Evolutionary conservation across 2,888 invertebrate genomes (phyloP).

Genomic region (Autographa gamma): DNA sequence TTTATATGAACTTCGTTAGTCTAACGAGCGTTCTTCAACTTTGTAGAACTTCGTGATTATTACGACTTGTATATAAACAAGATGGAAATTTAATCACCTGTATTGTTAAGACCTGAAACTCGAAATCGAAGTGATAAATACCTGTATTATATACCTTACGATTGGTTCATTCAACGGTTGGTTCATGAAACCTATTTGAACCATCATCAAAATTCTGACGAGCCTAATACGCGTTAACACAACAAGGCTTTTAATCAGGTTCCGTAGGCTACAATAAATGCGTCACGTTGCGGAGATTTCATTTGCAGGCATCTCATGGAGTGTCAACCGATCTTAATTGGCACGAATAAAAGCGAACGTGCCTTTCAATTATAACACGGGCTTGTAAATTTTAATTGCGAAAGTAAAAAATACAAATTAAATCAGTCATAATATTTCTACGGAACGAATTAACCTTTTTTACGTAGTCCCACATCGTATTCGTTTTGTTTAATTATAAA

Average conservation of each 20-base stretch:
- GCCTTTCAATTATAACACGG: slow-evolving; percentile 41
- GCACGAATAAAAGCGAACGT: slow-evolving; percentile 44
- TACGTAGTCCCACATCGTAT: slow-evolving; percentile 10
- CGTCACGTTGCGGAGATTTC: slow-evolving; percentile 23
- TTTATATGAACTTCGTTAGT: slow-evolving; percentile 27
- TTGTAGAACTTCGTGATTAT: slow-evolving; percentile 17
- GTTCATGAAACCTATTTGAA: neutral
- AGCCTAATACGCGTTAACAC: neutral
- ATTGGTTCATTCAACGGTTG: too few species aligned
- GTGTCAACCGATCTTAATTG: slow-evolving; percentile 44
- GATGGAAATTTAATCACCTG: neutral
- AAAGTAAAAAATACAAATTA: slow-evolving; percentile 41
- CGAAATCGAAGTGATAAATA: neutral
- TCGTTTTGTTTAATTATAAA: slow-evolving; percentile 8
- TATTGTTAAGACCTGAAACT: neutral
- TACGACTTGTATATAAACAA: slow-evolving; percentile 12
- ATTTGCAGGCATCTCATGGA: slow-evolving; percentile 22
- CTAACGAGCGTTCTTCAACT: slow-evolving; percentile 14
- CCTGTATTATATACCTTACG: too few species aligned
- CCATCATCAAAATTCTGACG: neutral
- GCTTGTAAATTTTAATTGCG: slow-evolving; percentile 43
- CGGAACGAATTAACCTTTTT: slow-evolving; percentile 32
- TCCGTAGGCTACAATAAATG: neutral
- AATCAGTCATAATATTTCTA: slow-evolving; percentile 27
- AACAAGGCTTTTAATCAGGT: slow-evolving; percentile 1